A percentile compares a stretch with the other conserved stretches of the same genome.
These are phyloP conservation scores for Limanda limanda DNA, from an alignment of 2,113 vertebrate genomes.

Conservation along the genomic window DNA sequence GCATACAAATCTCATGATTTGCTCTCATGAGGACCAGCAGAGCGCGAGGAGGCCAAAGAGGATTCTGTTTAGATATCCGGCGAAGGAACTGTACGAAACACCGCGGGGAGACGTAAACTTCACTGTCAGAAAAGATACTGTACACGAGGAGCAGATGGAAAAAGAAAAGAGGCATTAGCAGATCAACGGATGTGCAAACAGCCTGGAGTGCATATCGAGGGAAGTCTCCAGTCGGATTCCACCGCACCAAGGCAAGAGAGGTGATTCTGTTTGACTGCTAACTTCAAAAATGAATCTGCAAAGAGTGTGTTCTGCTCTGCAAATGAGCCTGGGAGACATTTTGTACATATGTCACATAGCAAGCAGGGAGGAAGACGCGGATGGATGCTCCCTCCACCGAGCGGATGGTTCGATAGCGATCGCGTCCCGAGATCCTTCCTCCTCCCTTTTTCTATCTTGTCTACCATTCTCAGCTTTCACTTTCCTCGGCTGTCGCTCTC, in stretches of 20 bases:
- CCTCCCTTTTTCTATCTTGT: slow-evolving; percentile 48
- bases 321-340: slow-evolving; percentile 71
- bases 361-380: slow-evolving; percentile 50
- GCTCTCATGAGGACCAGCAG: slow-evolving; percentile 26
- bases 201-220: slow-evolving; percentile 49
- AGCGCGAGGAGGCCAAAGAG: slow-evolving; percentile 19
- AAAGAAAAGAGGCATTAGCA: slow-evolving; percentile 49
- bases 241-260: slow-evolving; percentile 29
- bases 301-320: slow-evolving; percentile 41
- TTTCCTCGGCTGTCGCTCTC: slow-evolving; percentile 62
- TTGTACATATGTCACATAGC: slow-evolving; percentile 69
- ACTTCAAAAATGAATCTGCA: slow-evolving; percentile 70
- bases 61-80: slow-evolving; percentile 37
- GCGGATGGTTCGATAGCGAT: slow-evolving; percentile 66
- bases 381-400: slow-evolving; percentile 62
- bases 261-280: slow-evolving; percentile 72
- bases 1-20: slow-evolving; percentile 30
- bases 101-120: slow-evolving; percentile 46
- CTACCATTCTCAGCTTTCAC: slow-evolving; percentile 62
- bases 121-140: slow-evolving; percentile 40
- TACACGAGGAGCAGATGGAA: slow-evolving; percentile 11
- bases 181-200: slow-evolving; percentile 57
- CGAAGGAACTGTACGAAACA: slow-evolving; percentile 19
- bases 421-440: slow-evolving; percentile 43
- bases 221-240: slow-evolving; percentile 48